Evolutionary conservation across 35 echinoderm and acorn worm species (phyloP), one percentile per base, ranked within the genome.

Genomic region (Heliocidaris erythrogramma): DNA sequence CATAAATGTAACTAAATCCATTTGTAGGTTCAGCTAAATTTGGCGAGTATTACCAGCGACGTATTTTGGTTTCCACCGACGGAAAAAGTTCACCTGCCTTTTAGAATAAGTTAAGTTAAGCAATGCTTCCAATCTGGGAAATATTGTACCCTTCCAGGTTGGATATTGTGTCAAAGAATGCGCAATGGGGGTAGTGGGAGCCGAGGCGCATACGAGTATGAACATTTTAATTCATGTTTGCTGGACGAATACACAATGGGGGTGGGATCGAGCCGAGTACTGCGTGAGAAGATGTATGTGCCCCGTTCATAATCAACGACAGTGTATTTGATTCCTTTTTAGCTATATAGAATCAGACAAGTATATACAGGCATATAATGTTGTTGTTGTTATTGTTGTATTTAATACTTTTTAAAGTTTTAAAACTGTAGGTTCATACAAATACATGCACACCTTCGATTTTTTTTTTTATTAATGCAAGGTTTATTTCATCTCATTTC

Each of bases 1-100:
- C 87, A 89, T 89, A 89, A 89, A 89, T 89, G 87, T 89, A 48
- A 48, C 87, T 89, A 89, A 89, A 89, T 89, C 87, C 87, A 89
- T 89, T 89, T 89, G 87, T 31, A 89, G 87, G 87, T 89, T 89
- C 30, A 89, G 47, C 21, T 31, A 89, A 89, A 89, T 89, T 89
- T 89, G 47, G 30, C 87, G 87, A 30, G 47, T 89, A 32, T 89
- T 89, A 89, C 87, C 35, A 13, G 87, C 31, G 87, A 32, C 31
- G 31, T 89, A 47, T 89, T 16, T 18, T 32, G 14, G 65, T 78
- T 27, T 78, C 65, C 27, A 78, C 65, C 65, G 65, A 24, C 87
- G 87, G 24, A 89, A 89, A 78, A 89, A 89, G 87, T 89, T 89
- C 87, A 89, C 31, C 87, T 89, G 87, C 31, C 87, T 89, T 89